Base-by-base conservation (phyloP, 2,888 invertebrate species). In the Ceraclea dissimilis region DNA sequence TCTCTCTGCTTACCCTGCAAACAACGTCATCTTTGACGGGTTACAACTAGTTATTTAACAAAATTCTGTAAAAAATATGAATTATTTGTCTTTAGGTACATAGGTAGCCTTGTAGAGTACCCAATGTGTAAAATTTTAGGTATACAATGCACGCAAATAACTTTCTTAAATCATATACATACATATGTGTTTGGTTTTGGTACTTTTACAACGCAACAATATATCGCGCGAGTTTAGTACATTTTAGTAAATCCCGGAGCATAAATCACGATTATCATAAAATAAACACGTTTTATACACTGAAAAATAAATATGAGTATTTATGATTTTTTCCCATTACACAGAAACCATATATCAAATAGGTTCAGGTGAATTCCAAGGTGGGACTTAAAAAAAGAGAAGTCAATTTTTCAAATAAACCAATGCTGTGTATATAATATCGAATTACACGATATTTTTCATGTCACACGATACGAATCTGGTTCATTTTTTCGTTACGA, bases 311-410 rank as follows among this genome's bases (percentile, higher is more conserved):
- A 39, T 5, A 39, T 39, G 13, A n/a, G 39, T 39, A 39, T 13
- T 5, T 39, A 39, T 39, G 13, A 10, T 26, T 47, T 20, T 47
- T 19, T 20, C 2, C 47, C 17, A 2, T 18, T 20, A 20, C 17
- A 13, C 4, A 50, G 13, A 49, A 21, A 33, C 46, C 21, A 59
- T 56, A 52, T 59, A 46, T 56, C 56, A 56, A 49, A 21, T 26
- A 51, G 58, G 39, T 39, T n/a, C 58, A 59, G 59, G 59, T 59
- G 48, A 52, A 50, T 26, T 52, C 53, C 53, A 54, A 53, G 50
- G 49, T 50, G 59, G 56, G 56, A 52, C 56, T 59, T 56, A 56
- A 56, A 53, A 31, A 31, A 17, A 51, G 49, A 43, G 49, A 43
- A 54, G 54, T 39, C 43, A 49, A 54, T 54, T 54, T 54, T 54